These are phyloP conservation scores for Karalla daura DNA, from an alignment of 2,797 vertebrate genomes.

Conservation along the genomic window DNA sequence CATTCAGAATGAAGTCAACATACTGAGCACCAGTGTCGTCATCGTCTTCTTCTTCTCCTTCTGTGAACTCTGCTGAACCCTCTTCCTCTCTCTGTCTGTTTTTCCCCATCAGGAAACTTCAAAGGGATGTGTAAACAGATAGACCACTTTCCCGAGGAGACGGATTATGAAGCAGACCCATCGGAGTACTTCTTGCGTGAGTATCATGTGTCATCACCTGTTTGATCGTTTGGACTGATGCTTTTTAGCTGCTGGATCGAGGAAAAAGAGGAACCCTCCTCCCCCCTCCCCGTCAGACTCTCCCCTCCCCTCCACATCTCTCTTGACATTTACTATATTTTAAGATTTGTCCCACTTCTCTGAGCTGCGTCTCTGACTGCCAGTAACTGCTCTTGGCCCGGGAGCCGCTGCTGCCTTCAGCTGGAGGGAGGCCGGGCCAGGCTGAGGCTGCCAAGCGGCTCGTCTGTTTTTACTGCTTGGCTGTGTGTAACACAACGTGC, in stretches of 20 bases:
- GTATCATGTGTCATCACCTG: conserved; percentile 68
- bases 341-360: conserved; percentile 37
- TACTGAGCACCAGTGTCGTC: background rate
- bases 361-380: conserved; percentile 45
- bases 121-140: conserved; percentile 99
- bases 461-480: conserved; percentile 71
- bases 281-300: background rate
- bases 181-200: conserved; percentile 99
- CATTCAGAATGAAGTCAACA: background rate
- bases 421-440: conserved; percentile 39
- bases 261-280: no score
- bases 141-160: conserved; percentile 98
- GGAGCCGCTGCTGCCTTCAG: conserved; percentile 39
- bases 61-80: conserved; percentile 32
- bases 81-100: conserved; percentile 39
- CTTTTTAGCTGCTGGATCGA: background rate
- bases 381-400: conserved; percentile 49
- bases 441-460: conserved; percentile 61
- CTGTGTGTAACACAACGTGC: conserved; percentile 70
- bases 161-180: conserved; percentile 97
- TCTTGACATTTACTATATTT: conserved; percentile 22
- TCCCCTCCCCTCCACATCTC: background rate
- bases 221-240: background rate
- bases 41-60: background rate
- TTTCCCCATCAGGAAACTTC: conserved; percentile 91